Base-by-base conservation (phyloP, 2,888 invertebrate species). In the Ochropleura leucogaster region DNA sequence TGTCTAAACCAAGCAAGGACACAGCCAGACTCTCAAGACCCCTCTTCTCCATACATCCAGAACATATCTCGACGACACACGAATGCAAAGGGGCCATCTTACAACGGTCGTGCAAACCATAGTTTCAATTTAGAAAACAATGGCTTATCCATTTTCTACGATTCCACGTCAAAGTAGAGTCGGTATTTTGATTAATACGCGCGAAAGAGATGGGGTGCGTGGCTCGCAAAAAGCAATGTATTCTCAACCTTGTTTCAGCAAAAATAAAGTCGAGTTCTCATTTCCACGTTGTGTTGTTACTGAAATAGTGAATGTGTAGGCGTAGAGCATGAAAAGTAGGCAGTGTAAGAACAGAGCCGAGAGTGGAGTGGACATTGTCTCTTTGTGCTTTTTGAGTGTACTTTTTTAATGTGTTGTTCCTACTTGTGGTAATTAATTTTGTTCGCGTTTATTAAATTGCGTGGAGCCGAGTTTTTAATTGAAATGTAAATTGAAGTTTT, bases 71-170 rank as follows among this genome's bases (percentile, higher is more conserved):
- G 75, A 81, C 79, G 83, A 72, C 72, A 64, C 67, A 71, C 79
- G 72, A 79, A 80, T 74, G 79, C 69, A 87, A 87, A 92, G 84
- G 83, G 95, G 75, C 91, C 95, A 89, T 75, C 86, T 80, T 89
- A 91, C 64, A 85, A 85, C 90, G 92, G 95, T 81, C 90, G 90
- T 89, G 89, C 92, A 94, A 85, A 93, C 94, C 93, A 94, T 95
- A 94, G 95, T 96, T 96, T 96, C 96, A 96, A 96, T 96, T 96
- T 96, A 94, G 93, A 92, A 95, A 95, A 96, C 96, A 96, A 96
- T 96, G 92, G 95, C 96, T 95, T 96, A 96, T 96, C 96, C 96
- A 96, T 96, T 96, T 95, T 94, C 96, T 93, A 93, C 94, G 93
- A 95, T 94, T 95, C 95, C 91, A 94, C 95, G 96, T 96, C 96